Evolutionary conservation across 2,797 vertebrate genomes (phyloP), one percentile per base, ranked within the genome.

Genomic region (Sternotherus odoratus): DNA sequence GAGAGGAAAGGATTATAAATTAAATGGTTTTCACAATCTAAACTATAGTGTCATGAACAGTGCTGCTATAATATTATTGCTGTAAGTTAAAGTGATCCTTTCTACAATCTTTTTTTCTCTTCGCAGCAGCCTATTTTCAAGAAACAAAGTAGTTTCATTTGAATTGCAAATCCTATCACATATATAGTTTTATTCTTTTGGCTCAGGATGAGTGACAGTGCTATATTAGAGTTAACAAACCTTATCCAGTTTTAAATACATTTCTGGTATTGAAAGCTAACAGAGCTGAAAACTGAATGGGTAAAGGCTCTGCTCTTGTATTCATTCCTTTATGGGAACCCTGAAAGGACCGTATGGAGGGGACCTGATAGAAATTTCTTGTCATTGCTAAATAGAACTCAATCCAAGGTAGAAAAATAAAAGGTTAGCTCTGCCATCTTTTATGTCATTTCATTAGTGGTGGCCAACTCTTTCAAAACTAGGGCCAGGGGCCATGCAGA

Each of bases 231-330:
- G 96, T 97, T 98, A 98, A 98, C 98, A 97, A 98, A 97, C 97
- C 97, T 97, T 97, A 95, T 94, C 95, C 97, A 95, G 94, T 97
- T 97, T 97, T 97, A 98, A 98, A 98, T 97, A 97, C 97, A 97
- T 98, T 97, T 98, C 97, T 98, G 96, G 96, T 96, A 98, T 98
- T 98, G 97, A 98, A 96, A 98, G 92, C 89, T 97, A 98, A 97
- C 94, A 97, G 97, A 98, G 98, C 98, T 98, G 97, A 98, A 98
- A 98, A 97, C 91, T 97, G 98, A 98, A 98, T 97, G 95, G 97
- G 95, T 93, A 95, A 97, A 95, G 92, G 90, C 96, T 97, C 90
- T 90, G 93, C 93, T 97, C 97, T 92, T 92, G 96, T 85, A 98
- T 98, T 98, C 97, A 97, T 83, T 97, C 97, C 94, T 98, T 98